Conservation (phyloP, 2,888 invertebrate genomes). For the Incurvaria masculella region DNA sequence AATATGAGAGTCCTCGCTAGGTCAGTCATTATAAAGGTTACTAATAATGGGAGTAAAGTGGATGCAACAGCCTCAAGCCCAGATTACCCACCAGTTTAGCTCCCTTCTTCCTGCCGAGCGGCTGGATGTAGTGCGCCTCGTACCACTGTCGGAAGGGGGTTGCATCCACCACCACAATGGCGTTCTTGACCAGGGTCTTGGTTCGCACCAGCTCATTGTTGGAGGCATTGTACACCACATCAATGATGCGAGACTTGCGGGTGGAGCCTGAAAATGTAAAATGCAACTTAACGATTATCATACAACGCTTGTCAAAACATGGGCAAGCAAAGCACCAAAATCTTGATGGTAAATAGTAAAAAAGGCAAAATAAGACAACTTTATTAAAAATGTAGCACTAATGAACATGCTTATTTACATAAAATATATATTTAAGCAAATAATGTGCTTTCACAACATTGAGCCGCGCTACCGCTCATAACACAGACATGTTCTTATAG, state of each 20-base stretch:
- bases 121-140: slow-evolving; percentile 93
- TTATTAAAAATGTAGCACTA: not conserved
- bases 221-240: slow-evolving; percentile 99
- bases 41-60: too few species aligned
- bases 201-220: slow-evolving; percentile 99
- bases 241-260: slow-evolving; percentile 96
- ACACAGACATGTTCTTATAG: too few species aligned
- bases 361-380: not conserved
- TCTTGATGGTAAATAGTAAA: not conserved
- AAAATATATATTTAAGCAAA: too few species aligned
- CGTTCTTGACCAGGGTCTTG: slow-evolving; percentile 98
- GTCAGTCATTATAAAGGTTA: too few species aligned
- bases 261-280: slow-evolving; percentile 64
- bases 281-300: slow-evolving; percentile 5
- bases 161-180: slow-evolving; percentile 95
- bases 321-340: slow-evolving; percentile 1
- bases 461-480: too few species aligned
- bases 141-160: slow-evolving; percentile 99
- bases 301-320: slow-evolving; percentile 6
- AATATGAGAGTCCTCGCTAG: too few species aligned
- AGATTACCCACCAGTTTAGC: slow-evolving; percentile 73
- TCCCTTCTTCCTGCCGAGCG: slow-evolving; percentile 96
- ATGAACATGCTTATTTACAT: not conserved
- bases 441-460: too few species aligned
- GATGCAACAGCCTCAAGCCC: too few species aligned